A percentile compares a stretch with the other conserved stretches of the same genome.
These are phyloP conservation scores for Pipra filicauda DNA, from an alignment of 2,113 vertebrate species.

Conservation along the genomic window DNA sequence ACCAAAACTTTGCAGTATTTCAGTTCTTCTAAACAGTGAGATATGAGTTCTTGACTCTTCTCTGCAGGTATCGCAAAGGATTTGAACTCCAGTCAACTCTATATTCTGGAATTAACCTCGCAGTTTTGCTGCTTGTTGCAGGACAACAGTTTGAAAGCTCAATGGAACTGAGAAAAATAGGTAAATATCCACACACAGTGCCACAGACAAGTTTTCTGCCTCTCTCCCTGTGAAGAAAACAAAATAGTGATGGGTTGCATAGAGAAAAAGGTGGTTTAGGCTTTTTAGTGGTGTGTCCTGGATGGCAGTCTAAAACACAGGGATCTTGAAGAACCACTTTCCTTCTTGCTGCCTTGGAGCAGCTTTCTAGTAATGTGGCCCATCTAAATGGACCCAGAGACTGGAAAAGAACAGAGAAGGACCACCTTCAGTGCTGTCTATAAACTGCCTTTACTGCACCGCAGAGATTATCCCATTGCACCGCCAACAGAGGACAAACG, in stretches of 20 bases:
- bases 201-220: not conserved
- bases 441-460: not conserved
- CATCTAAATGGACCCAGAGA: not conserved
- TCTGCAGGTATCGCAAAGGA: slow-evolving; percentile 90
- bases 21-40: not conserved
- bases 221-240: not conserved
- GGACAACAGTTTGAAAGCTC: slow-evolving; percentile 95
- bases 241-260: not conserved
- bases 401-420: not conserved
- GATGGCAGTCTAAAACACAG: not conserved
- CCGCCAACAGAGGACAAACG: not conserved
- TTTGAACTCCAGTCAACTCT: slow-evolving; percentile 95
- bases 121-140: slow-evolving; percentile 88
- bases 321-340: not conserved
- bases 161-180: slow-evolving; percentile 93
- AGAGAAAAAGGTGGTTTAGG: not conserved
- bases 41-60: not conserved
- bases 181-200: slow-evolving; percentile 67
- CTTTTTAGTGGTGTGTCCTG: not conserved
- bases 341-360: not conserved
- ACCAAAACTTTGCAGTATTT: not conserved
- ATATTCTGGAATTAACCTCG: slow-evolving; percentile 93
- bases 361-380: not conserved
- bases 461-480: not conserved
- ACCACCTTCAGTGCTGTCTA: not conserved